phyloP scores from a whole-genome alignment of 1,140 invertebrate genomes.

The Aethina tumida region DNA sequence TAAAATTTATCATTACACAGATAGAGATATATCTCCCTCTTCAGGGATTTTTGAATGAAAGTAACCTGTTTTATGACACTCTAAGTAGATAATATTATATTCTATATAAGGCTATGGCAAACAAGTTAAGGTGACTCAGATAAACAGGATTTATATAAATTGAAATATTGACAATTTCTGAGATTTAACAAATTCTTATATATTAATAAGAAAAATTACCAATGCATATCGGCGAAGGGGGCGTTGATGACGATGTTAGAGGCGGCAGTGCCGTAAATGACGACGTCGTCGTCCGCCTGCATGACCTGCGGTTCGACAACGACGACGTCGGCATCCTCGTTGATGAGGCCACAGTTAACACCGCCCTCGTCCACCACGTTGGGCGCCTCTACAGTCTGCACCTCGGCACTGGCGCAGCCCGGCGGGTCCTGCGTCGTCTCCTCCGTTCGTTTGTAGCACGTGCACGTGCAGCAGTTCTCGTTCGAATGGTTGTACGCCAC shows the following conservation, averaged over 20 bases:
- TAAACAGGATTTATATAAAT: background rate
- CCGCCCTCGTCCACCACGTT: conserved; percentile 13
- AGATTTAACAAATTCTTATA: background rate
- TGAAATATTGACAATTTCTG: background rate
- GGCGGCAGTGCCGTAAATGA: conserved; percentile 24
- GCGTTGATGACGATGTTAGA: conserved; percentile 18
- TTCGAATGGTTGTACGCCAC: conserved; percentile 37
- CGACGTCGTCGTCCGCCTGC: conserved; percentile 17
- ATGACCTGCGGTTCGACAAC: conserved; percentile 12
- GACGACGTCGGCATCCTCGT: conserved; percentile 1
- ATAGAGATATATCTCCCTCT: no score
- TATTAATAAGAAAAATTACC: conserved; percentile 13
- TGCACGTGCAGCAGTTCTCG: conserved; percentile 49
- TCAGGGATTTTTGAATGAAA: no score
- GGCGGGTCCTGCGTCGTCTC: conserved; percentile 8
- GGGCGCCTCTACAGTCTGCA: conserved; percentile 33
- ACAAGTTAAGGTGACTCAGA: no score
- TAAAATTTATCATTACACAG: no score
- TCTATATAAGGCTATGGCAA: no score
- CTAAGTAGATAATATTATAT: no score
- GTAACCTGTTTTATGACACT: no score
- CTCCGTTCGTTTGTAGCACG: conserved; percentile 47
- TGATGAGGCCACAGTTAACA: conserved; percentile 4
- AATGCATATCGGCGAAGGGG: conserved; percentile 21
- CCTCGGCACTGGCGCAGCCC: conserved; percentile 31